Evolutionary conservation across 2,888 invertebrate genomes (phyloP), one percentile per base, ranked within the genome.

Genomic region (Steinernema hermaphroditum): DNA sequence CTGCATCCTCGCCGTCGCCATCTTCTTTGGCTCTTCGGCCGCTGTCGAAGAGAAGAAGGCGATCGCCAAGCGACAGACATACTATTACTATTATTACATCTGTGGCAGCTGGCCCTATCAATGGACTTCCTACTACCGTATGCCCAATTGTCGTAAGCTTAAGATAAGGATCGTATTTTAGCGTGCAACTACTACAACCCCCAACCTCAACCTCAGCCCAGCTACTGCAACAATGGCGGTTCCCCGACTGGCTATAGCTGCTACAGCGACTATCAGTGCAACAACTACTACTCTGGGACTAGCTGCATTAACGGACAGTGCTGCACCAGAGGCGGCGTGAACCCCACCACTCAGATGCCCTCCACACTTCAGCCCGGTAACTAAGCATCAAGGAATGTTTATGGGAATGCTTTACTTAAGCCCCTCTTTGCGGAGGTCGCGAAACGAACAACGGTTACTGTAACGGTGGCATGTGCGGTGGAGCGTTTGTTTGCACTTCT

Each of bases 101-200:
- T 54, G 54, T 54, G 54, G 54, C 54, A 54, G 24, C 27, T 54
- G 27, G 6, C 54, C 54, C 27, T 54, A 54, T 54, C 54, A 54
- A 16, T 54, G 54, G 54, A 54, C 54, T 27, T 54, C 54, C 6
- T 54, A 54, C 27, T 54, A 54, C 27, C 54, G 54, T 54, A 54
- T 24, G 54, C 6, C 24, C 8, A 37, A 8, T 12, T 4, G 37
- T 37, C 12, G 12, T 4, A 37, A 4, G 12, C 37, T 37, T 37
- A 8, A 8, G 4, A 12, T 12, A 37, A 8, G 37, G 37, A 37
- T 37, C 37, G 6, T 9, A 9, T 54, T 54, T 24, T 16, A 54
- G 54, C 54, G 6, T 54, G 54, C 27, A 54, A 54, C 16, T 24
- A 22, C 54, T 24, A 22, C 54, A 54, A 54, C 27, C 54, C 54